A percentile compares a stretch with the other conserved stretches of the same genome.
Evolutionary conservation across 2,113 vertebrate genomes (phyloP).

Genomic region (Rutilus rutilus): DNA sequence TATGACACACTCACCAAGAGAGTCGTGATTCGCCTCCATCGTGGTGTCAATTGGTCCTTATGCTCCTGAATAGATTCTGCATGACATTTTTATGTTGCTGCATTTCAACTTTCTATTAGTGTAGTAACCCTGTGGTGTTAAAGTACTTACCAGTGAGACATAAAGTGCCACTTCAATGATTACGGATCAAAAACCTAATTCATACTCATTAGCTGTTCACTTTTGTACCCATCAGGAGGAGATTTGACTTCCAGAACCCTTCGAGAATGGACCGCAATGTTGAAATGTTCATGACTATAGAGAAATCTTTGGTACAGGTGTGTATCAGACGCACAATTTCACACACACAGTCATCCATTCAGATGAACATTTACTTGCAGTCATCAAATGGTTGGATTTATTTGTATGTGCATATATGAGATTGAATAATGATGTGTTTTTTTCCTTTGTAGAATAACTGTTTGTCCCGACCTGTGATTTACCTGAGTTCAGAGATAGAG

Average conservation of each 20-base stretch:
- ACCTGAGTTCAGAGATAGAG: conserved; percentile 91
- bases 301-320: conserved; percentile 95
- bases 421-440: conserved; percentile 18
- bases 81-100: neutral
- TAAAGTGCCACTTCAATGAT: neutral
- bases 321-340: conserved; percentile 33
- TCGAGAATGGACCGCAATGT: conserved; percentile 98
- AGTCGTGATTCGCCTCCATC: neutral
- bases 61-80: conserved; percentile 9
- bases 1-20: conserved; percentile 3
- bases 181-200: neutral
- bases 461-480: conserved; percentile 91
- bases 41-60: conserved; percentile 12
- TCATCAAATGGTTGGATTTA: neutral
- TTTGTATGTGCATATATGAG: neutral
- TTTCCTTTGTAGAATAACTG: conserved; percentile 72
- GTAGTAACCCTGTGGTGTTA: neutral
- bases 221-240: conserved; percentile 81
- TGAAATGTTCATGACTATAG: conserved; percentile 99
- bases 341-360: neutral
- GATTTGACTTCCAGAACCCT: conserved; percentile 98
- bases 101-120: neutral
- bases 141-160: neutral
- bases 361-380: neutral
- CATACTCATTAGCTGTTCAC: conserved; percentile 8